Evolutionary conservation across 2,797 vertebrate species (phyloP), one percentile per base, ranked within the genome.

Genomic region (Podargus strigoides): DNA sequence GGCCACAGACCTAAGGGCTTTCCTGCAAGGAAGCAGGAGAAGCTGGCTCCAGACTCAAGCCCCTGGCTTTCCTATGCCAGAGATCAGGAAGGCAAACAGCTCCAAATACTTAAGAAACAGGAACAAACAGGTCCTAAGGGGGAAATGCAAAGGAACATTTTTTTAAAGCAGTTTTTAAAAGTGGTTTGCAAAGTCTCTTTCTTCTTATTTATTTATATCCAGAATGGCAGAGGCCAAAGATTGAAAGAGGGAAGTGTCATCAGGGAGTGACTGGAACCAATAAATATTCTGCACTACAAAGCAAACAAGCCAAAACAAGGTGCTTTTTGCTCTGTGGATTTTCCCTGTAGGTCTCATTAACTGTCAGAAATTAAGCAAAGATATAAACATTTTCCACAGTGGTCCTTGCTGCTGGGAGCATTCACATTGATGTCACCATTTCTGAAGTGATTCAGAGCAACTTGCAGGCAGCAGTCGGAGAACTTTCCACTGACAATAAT

Each of bases 291-390:
- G 42, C 63, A 72, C 68, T 67, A 59, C 39, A 94, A 89, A 88
- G 85, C 60, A 92, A 92, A 83, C 64, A 94, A 94, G 39, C 24
- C 27, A 82, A 95, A 96, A 70, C 49, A 85, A 94, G 56, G 83
- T 73, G 44, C 24, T 68, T 89, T 87, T 76, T 93, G 52, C 74
- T 90, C 63, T 66, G 12, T 50, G 67, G 47, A 59, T 75, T 93
- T 89, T 94, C 95, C 91, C 94, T 28, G 36, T 82, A 82, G 94
- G 62, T 90, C 93, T 96, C 88, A 96, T 96, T 96, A 96, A 59
- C 86, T 85, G 68, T 49, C 88, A 81, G 50, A 93, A 90, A 96
- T 90, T 93, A 96, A 73, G 55, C 47, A 72, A 80, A 91, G 79
- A 66, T 41, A 75, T 49, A 73, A 89, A 82, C 10, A 49, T 83